Conservation (phyloP, 2,113 vertebrate species). For the Upupa epops region DNA sequence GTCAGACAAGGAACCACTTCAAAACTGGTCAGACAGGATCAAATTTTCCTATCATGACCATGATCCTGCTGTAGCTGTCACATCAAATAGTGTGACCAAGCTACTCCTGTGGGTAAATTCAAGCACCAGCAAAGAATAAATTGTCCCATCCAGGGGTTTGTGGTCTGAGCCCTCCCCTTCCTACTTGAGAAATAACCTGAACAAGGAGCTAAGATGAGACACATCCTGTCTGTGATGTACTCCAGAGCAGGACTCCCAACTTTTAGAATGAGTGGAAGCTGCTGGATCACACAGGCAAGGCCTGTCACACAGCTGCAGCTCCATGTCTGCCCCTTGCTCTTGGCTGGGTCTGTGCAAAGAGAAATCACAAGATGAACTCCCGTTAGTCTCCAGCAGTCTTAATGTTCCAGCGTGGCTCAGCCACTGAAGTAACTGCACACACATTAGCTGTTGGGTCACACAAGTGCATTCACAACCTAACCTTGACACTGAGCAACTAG, state of each 20-base stretch:
- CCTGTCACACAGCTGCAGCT: not conserved
- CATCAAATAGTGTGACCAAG: fast-evolving
- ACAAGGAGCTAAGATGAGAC: not conserved
- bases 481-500: not conserved
- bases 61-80: not conserved
- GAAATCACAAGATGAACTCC: not conserved
- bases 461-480: not conserved
- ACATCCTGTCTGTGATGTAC: not conserved
- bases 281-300: not conserved
- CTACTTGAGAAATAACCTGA: not conserved
- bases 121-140: not conserved
- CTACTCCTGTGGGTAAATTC: not conserved
- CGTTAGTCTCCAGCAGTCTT: not conserved
- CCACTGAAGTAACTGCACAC: not conserved
- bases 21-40: fast-evolving
- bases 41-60: not conserved
- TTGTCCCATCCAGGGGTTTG: no score
- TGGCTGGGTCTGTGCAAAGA: not conserved
- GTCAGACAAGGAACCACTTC: not conserved
- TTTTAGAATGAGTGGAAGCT: not conserved
- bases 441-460: not conserved
- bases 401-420: not conserved
- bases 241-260: fast-evolving
- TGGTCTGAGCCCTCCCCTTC: not conserved
- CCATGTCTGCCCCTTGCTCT: not conserved